phyloP scores from a whole-genome alignment of 2,888 invertebrate species.

The Serrognathus titanus region DNA sequence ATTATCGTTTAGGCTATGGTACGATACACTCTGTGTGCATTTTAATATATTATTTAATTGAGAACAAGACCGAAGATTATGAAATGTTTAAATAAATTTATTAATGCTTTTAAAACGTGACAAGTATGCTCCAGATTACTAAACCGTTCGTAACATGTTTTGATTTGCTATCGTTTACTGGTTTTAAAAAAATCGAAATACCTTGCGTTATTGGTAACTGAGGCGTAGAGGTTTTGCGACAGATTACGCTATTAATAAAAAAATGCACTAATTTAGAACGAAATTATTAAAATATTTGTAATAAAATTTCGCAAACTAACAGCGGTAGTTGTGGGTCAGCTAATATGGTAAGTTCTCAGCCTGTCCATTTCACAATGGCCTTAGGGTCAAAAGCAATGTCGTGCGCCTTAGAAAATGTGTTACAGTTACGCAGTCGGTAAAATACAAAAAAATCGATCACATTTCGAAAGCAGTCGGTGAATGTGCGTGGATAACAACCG shows the following conservation, averaged over 20 bases:
- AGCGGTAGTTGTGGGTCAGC: conserved; percentile 7
- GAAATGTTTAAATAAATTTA: no score
- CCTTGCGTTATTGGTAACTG: no score
- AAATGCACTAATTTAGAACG: neutral
- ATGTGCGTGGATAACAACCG: neutral
- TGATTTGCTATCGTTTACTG: no score
- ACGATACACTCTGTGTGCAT: no score
- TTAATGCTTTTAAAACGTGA: no score
- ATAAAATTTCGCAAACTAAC: conserved; percentile 5
- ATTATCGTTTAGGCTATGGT: no score
- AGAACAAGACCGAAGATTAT: no score
- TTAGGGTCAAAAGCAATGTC: conserved; percentile 14
- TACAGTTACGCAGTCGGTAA: conserved; percentile 10
- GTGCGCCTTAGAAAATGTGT: conserved; percentile 12
- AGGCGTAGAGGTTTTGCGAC: no score
- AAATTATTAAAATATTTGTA: conserved; percentile 1
- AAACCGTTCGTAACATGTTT: no score
- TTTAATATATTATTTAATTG: no score
- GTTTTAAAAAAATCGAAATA: no score
- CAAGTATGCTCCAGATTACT: no score
- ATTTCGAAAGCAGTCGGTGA: neutral
- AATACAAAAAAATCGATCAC: conserved; percentile 1
- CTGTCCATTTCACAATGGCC: conserved; percentile 7
- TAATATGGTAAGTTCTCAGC: neutral
- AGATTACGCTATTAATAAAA: neutral